Conservation (phyloP, 1,140 invertebrate genomes). For the Rhyzopertha dominica region DNA sequence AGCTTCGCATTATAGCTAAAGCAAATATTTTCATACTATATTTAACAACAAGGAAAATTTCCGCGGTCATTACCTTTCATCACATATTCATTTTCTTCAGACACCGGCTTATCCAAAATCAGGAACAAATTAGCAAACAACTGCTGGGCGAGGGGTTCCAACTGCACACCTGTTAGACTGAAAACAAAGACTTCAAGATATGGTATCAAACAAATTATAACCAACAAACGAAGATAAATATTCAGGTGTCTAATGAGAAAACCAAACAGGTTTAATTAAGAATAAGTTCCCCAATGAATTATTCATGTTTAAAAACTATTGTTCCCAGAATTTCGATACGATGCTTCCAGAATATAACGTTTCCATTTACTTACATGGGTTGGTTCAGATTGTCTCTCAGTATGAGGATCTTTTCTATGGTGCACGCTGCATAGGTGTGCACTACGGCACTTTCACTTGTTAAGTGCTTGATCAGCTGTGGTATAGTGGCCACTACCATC, state of each 20-base stretch:
- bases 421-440: slow-evolving; percentile 89
- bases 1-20: slow-evolving; percentile 81
- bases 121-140: slow-evolving; percentile 73
- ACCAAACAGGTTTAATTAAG: no score
- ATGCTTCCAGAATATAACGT: slow-evolving; percentile 16
- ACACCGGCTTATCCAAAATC: slow-evolving; percentile 64
- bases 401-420: slow-evolving; percentile 83
- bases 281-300: no score
- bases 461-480: slow-evolving; percentile 70
- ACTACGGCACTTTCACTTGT: slow-evolving; percentile 76
- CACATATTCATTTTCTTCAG: slow-evolving; percentile 92
- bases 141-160: slow-evolving; percentile 57
- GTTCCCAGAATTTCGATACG: not conserved
- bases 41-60: not conserved
- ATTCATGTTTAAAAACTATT: not conserved
- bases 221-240: not conserved
- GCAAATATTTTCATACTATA: slow-evolving; percentile 15
- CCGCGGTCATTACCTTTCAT: slow-evolving; percentile 95
- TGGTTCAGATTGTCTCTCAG: slow-evolving; percentile 56
- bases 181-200: slow-evolving; percentile 29
- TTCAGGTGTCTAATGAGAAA: not conserved
- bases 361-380: slow-evolving; percentile 50
- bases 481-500: slow-evolving; percentile 66
- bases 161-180: slow-evolving; percentile 55
- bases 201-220: not conserved